phyloP scores from a whole-genome alignment of 1,140 invertebrate genomes.

The Pristionchus pacificus region DNA sequence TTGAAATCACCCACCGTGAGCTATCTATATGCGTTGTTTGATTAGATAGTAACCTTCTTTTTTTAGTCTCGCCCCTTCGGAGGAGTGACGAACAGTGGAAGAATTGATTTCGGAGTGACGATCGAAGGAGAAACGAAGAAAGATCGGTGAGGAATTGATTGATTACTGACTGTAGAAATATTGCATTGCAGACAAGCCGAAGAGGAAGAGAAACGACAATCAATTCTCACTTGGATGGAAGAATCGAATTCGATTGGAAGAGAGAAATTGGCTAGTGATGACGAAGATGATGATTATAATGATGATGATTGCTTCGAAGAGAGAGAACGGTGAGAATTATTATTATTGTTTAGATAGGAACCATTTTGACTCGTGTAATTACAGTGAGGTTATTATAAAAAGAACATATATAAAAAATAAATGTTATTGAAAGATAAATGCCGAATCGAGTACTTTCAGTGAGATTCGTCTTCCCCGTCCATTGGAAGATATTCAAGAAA shows the following conservation, averaged over 20 bases:
- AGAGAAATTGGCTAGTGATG: not conserved
- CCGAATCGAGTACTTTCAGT: not conserved
- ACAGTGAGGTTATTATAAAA: not conserved
- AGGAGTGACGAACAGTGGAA: not conserved
- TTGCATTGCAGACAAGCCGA: not conserved
- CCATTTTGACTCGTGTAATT: not conserved
- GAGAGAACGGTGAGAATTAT: not conserved
- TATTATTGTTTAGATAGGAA: not conserved
- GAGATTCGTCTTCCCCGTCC: conserved; percentile 16
- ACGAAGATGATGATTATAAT: too few relatives aligned
- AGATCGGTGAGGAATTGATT: not conserved
- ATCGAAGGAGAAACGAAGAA: not conserved
- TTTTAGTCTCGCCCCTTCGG: conserved; percentile 1
- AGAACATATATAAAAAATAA: conserved; percentile 5
- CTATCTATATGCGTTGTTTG: conserved; percentile 1
- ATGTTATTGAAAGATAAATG: conserved; percentile 2
- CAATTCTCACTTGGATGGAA: not conserved
- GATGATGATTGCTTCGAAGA: not conserved
- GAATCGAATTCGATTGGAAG: not conserved
- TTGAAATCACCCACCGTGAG: conserved; percentile 4
- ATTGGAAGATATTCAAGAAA: conserved; percentile 31
- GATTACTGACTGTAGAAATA: too few relatives aligned
- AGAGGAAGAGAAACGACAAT: not conserved
- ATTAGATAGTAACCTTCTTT: conserved; percentile 12
- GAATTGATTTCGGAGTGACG: not conserved